Conservation (phyloP, 2,888 invertebrate species). For the Macrophya annulata region DNA sequence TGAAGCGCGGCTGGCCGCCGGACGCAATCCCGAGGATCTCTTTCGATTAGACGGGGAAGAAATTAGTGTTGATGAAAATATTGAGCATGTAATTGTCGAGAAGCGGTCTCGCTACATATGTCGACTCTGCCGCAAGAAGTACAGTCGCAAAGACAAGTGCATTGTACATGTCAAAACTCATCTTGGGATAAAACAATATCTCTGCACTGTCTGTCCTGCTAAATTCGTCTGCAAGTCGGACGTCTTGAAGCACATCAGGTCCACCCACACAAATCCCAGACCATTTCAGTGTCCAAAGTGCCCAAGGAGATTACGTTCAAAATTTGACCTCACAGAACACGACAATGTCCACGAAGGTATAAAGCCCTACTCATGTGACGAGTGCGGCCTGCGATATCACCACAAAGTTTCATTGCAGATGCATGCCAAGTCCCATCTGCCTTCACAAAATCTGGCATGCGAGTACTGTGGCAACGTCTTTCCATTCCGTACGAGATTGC, state of each 20-base stretch:
- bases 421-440: constrained; percentile 77
- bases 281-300: constrained; percentile 78
- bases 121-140: constrained; percentile 75
- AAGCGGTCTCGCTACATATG: constrained; percentile 75
- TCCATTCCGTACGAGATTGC: constrained; percentile 76
- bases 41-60: constrained; percentile 77
- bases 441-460: constrained; percentile 77
- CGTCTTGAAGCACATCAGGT: constrained; percentile 78
- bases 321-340: constrained; percentile 77
- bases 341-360: constrained; percentile 78
- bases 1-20: constrained; percentile 69
- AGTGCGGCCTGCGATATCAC: constrained; percentile 77
- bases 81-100: constrained; percentile 72
- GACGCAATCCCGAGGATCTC: constrained; percentile 75
- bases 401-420: constrained; percentile 78
- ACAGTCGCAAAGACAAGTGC: constrained; percentile 77
- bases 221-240: constrained; percentile 78
- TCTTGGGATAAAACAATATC: constrained; percentile 76
- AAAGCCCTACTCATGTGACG: constrained; percentile 75
- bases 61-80: constrained; percentile 77
- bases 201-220: constrained; percentile 76
- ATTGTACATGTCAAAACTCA: constrained; percentile 78
- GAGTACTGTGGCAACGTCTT: constrained; percentile 78
- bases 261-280: constrained; percentile 77
- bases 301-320: constrained; percentile 77